Base-by-base conservation (phyloP, 2,113 vertebrate genomes). In the Thryonomys swinderianus region DNA sequence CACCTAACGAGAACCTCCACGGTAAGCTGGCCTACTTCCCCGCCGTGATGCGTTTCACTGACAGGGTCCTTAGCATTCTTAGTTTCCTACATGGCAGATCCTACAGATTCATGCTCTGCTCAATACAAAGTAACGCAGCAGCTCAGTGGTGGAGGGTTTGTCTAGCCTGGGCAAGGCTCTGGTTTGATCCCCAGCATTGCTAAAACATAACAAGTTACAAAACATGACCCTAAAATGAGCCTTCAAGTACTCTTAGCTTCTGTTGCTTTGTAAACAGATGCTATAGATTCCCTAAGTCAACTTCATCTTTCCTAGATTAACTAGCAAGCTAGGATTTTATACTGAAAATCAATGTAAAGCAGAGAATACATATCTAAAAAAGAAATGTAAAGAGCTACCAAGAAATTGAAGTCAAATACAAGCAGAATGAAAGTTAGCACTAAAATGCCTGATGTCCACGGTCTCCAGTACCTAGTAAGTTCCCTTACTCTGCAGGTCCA, bases 21-120 rank as follows among this genome's bases (percentile, higher is more conserved):
- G 78, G 27, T 61, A 80, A 87, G 2, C 73, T 78, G 59, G 34
- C 23, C 23, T 76, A 79, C 76, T 34, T 42, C 51, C 53, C 1
- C 67, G 57, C 30, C 62, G 73, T 66, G 61, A 95, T 51, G 18
- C 16, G 57, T 62, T 92, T 17, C 61, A 48, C 30, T 48, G 48
- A 78, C 2, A 17, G 7, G 16, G 51, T 83, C 37, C 67, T 78
- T 88, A 88, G 10, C 34, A 40, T 20, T 59, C 21, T 78, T 53
- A 59, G 73, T 69, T 90, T 86, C 74, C 40, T 61, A 90, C 80
- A 91, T 67, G 48, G 45, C 45, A 81, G 96, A 61, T 81, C 64
- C 34, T 57, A 3, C 32, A 42, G 37, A 53, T 86, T 64, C 89
- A 64, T 23, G 27, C 92, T 81, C 12, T 87, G 32, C 69, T 71